These are phyloP conservation scores for Puffinus mauretanicus DNA, from an alignment of 2,113 vertebrate species.

Conservation along the genomic window DNA sequence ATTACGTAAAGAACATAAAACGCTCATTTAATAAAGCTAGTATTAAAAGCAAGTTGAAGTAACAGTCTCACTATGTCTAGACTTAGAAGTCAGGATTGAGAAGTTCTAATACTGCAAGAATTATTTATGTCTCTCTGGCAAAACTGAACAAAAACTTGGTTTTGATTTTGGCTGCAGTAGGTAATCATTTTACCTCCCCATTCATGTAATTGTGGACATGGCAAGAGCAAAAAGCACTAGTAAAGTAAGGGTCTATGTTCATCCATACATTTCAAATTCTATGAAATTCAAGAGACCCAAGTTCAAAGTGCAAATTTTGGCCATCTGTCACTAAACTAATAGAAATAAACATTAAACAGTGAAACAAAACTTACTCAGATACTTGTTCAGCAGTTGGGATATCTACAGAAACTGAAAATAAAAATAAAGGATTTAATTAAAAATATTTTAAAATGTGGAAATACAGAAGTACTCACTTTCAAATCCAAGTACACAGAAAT, in stretches of 20 bases:
- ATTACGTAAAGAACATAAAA: neutral
- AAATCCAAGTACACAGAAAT: neutral
- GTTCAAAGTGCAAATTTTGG: neutral
- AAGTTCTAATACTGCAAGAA: neutral
- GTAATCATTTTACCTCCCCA: neutral
- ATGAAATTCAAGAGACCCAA: neutral
- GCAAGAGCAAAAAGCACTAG: neutral
- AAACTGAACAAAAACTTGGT: neutral
- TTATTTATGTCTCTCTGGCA: neutral
- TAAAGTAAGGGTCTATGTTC: neutral
- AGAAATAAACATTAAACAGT: neutral
- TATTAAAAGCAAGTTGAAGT: neutral
- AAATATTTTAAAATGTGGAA: neutral
- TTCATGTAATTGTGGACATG: neutral
- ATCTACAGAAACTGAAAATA: slow-evolving; percentile 77
- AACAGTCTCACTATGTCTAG: neutral
- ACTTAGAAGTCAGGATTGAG: neutral
- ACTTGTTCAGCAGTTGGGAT: slow-evolving; percentile 70
- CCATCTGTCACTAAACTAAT: neutral
- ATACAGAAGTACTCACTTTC: neutral
- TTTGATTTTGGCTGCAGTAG: neutral
- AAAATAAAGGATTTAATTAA: slow-evolving; percentile 66
- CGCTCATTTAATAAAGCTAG: neutral
- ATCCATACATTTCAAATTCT: neutral
- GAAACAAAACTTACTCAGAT: slow-evolving; percentile 79